Evolutionary conservation across 1,140 invertebrate species (phyloP).

Genomic region (Colletes gigas): DNA sequence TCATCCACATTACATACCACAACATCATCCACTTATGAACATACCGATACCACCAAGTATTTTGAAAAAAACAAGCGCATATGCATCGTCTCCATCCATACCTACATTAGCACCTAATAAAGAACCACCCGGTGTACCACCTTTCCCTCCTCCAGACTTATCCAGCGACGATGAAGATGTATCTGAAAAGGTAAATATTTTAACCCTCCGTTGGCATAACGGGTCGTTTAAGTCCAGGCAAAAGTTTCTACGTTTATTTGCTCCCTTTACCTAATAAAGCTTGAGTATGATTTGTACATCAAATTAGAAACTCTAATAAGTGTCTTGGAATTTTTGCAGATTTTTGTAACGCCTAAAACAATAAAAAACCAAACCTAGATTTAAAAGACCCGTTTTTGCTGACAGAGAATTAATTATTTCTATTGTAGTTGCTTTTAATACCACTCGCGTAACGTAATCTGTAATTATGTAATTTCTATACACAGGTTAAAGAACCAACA

Average conservation of each 20-base stretch:
- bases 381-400: too few species aligned
- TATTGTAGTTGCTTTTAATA: background rate
- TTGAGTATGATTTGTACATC: too few species aligned
- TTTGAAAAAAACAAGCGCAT: constrained; percentile 88
- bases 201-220: too few species aligned
- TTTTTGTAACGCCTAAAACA: too few species aligned
- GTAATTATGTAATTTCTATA: constrained; percentile 42
- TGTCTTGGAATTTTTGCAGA: too few species aligned
- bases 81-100: constrained; percentile 78
- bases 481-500: constrained; percentile 72
- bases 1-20: constrained; percentile 78
- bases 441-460: background rate
- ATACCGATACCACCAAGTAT: constrained; percentile 84
- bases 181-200: constrained; percentile 72
- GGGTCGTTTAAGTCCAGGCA: too few species aligned
- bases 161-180: constrained; percentile 84
- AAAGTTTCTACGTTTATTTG: too few species aligned
- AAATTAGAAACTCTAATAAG: too few species aligned
- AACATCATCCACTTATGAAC: constrained; percentile 78
- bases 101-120: constrained; percentile 75
- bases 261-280: too few species aligned
- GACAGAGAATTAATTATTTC: background rate
- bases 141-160: constrained; percentile 89
- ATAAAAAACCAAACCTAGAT: too few species aligned
- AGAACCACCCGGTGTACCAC: constrained; percentile 93